Base-by-base conservation (phyloP, 1,140 invertebrate species). In the Centruroides vittatus region DNA sequence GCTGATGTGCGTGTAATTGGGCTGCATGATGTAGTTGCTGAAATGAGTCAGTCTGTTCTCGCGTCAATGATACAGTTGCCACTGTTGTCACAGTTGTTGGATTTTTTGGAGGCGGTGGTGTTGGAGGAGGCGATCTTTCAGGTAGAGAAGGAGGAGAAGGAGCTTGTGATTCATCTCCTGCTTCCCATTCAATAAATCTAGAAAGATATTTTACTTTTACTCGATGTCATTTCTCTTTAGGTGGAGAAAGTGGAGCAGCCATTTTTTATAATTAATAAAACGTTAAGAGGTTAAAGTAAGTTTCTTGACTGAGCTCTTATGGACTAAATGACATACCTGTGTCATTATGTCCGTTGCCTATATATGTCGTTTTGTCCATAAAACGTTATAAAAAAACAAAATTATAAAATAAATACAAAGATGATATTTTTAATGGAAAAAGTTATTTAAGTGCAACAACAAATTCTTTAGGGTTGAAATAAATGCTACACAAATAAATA, bases 191-290 rank as follows among this genome's bases (percentile, higher is more conserved):
- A 35, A 12, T 8, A 11, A 34, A 23, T 48, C 12, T 35, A 35
- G 13, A 41, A 9, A 63, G 3, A 35, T 66, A 57, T 36, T 64
- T 66, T 36, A 61, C 62, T 46, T 61, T 63, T 8, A 58, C 61
- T 55, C 59, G 65, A 47, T 61, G 51, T n/a, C 51, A 51, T 0
- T 56, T 34, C n/a, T 61, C 57, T 35, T 64, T 58, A 3, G 63
- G 59, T 13, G 66, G 63, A 10, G 63, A 59, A 23, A 64, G 63
- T 47, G 66, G 66, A n/a, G n/a, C n/a, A n/a, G n/a, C n/a, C n/a
- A n/a, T n/a, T n/a, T n/a, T n/a, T n/a, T n/a, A n/a, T n/a, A n/a
- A n/a, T n/a, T n/a, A n/a, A n/a, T n/a, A n/a, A n/a, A n/a, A n/a
- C n/a, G n/a, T n/a, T n/a, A n/a, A n/a, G n/a, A n/a, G n/a, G n/a